phyloP scores from a whole-genome alignment of 2,797 vertebrate species.

The Atherinosoma microstoma region DNA sequence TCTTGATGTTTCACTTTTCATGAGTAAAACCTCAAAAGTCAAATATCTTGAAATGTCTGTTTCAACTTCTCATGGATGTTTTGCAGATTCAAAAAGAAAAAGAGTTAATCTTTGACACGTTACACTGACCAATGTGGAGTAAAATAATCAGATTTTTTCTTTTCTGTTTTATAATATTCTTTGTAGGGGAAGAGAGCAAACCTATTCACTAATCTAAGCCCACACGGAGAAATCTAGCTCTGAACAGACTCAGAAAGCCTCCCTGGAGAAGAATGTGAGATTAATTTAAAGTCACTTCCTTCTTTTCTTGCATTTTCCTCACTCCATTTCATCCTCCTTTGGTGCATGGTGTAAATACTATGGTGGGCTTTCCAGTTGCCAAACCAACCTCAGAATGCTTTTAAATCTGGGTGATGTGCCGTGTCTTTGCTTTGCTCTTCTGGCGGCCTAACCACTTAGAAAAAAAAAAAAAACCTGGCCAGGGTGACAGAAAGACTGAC shows the following conservation, averaged over 20 bases:
- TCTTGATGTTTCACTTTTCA: conserved; percentile 5
- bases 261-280: conserved; percentile 29
- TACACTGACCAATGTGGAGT: conserved; percentile 16
- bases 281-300: conserved; percentile 61
- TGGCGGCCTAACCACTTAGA: conserved; percentile 40
- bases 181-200: conserved; percentile 32
- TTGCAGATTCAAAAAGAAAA: conserved; percentile 25
- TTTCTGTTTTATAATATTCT: conserved; percentile 47
- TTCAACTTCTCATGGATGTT: conserved; percentile 32
- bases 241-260: conserved; percentile 25
- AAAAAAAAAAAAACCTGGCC: conserved; percentile 12
- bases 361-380: conserved; percentile 70
- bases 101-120: conserved; percentile 19
- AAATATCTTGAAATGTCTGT: conserved; percentile 6
- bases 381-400: conserved; percentile 67
- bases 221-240: conserved; percentile 33
- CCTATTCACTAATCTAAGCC: conserved; percentile 15
- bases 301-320: conserved; percentile 57
- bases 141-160: conserved; percentile 27
- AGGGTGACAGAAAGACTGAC: conserved; percentile 31
- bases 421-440: conserved; percentile 42
- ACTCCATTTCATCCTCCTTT: conserved; percentile 55
- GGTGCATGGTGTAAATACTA: conserved; percentile 54
- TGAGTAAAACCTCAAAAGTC: conserved; percentile 33
- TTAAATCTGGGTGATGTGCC: conserved; percentile 73